A percentile compares a stretch with the other conserved stretches of the same genome.
phyloP scores from a whole-genome alignment of 2,888 invertebrate species.

The Steinernema carpocapsae region DNA sequence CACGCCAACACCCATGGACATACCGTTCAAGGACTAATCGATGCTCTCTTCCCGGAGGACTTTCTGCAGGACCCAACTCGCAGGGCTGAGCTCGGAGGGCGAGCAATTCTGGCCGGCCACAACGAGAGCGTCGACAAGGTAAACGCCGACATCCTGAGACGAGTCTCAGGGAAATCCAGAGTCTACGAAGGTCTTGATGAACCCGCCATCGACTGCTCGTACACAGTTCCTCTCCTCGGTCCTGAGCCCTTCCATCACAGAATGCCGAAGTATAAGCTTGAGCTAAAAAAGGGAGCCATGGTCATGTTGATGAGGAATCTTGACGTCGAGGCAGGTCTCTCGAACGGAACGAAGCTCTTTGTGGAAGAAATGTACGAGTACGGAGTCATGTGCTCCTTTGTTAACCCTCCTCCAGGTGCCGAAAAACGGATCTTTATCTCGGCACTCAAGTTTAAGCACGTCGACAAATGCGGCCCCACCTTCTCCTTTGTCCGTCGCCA shows the following conservation, averaged over 20 bases:
- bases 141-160: neutral
- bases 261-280: conserved; percentile 4
- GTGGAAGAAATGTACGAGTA: neutral
- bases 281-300: conserved; percentile 25
- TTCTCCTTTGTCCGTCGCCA: neutral
- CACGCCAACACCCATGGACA: neutral
- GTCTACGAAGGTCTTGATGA: neutral
- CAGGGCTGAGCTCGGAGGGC: neutral
- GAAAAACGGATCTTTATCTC: neutral
- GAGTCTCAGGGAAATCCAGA: neutral
- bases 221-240: neutral
- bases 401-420: neutral
- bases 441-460: neutral
- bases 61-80: neutral
- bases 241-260: neutral
- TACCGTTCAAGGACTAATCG: neutral
- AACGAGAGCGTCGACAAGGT: conserved; percentile 13
- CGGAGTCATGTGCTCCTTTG: conserved; percentile 1
- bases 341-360: conserved; percentile 28
- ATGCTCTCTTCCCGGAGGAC: neutral
- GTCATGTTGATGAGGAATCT: conserved; percentile 29
- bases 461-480: neutral
- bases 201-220: neutral
- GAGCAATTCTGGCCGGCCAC: neutral
- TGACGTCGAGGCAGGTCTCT: conserved; percentile 29